Evolutionary conservation across 2,797 vertebrate species (phyloP).

Genomic region (Mus caroli): DNA sequence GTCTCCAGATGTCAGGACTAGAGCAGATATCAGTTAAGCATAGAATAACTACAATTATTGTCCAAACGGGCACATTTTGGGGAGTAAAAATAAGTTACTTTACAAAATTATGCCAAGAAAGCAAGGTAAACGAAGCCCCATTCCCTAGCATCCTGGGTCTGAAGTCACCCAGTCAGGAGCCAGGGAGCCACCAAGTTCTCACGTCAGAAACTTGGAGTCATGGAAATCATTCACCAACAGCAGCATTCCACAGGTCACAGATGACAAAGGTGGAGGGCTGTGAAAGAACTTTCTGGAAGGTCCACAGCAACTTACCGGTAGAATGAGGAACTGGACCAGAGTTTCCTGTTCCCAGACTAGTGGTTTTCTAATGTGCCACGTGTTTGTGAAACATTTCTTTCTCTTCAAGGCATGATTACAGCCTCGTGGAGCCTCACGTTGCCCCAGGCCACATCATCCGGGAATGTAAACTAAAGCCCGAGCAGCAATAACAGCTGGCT

Average conservation of each 20-base stretch:
- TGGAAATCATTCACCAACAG: not conserved
- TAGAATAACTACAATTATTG: not conserved
- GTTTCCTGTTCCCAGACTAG: slow-evolving; percentile 42
- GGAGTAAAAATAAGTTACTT: slow-evolving; percentile 17
- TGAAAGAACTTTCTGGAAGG: slow-evolving; percentile 33
- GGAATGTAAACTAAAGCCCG: slow-evolving; percentile 52
- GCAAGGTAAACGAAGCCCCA: not conserved
- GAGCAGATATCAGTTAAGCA: not conserved
- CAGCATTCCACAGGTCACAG: not conserved
- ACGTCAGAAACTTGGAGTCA: not conserved
- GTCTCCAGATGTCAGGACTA: not conserved
- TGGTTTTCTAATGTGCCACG: slow-evolving; percentile 1
- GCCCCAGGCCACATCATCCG: not conserved
- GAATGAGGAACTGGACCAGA: slow-evolving; percentile 20
- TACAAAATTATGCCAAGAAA: not conserved
- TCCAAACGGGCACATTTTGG: not conserved
- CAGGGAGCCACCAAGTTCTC: not conserved
- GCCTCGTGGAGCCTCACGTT: not conserved
- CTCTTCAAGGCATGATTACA: slow-evolving; percentile 19
- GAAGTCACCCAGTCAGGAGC: not conserved
- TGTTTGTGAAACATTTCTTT: slow-evolving; percentile 47
- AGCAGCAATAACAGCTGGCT: slow-evolving; percentile 49
- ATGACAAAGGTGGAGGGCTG: not conserved
- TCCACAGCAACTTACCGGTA: slow-evolving; percentile 43
- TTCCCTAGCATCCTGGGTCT: not conserved